Evolutionary conservation across 2,113 vertebrate genomes (phyloP), one percentile per base, ranked within the genome.

Genomic region (Thalassarche chlororhynchos): DNA sequence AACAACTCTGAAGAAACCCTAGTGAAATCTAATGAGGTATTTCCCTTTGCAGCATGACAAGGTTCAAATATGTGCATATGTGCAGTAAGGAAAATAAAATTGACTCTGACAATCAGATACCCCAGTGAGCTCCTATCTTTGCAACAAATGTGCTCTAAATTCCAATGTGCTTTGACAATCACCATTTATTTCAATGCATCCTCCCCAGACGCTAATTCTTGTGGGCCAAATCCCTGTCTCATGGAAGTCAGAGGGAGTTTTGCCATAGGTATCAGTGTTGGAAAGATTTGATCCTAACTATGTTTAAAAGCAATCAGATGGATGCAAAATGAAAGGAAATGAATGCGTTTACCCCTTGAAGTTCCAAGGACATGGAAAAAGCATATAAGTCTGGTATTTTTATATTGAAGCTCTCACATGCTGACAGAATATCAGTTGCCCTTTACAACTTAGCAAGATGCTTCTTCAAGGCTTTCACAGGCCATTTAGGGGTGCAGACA

Each of bases 141-240:
- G 91, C 87, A 96, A 93, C 69, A 87, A 96, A 97, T 95, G 92
- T 94, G 64, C 70, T 96, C 96, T 93, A 90, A 95, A 97, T 98
- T 96, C 97, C 95, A 94, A 84, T 72, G 84, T 96, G 84, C 81
- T 97, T 96, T 84, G 79, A 87, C 95, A 97, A 97, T 96, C 93
- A 92, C 71, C 64, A 68, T 95, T 94, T 92, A 94, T 90, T 96
- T 97, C 90, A 95, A 32, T 79, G 84, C 58, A 78, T 89, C 51
- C 87, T 97, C 93, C 95, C 95, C 36, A 96, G 97, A 92, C n/a
- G 24, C 60, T 87, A 52, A 77, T 87, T 95, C 49, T 83, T 84
- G 46, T 2, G 10, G 75, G 91, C 74, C 90, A 94, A 95, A 95
- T 91, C 81, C 64, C 44, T 5, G 2, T 75, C 60, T 86, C 5